These are phyloP conservation scores for Eleutherodactylus coqui DNA, from an alignment of 2,797 vertebrate genomes.

Conservation along the genomic window DNA sequence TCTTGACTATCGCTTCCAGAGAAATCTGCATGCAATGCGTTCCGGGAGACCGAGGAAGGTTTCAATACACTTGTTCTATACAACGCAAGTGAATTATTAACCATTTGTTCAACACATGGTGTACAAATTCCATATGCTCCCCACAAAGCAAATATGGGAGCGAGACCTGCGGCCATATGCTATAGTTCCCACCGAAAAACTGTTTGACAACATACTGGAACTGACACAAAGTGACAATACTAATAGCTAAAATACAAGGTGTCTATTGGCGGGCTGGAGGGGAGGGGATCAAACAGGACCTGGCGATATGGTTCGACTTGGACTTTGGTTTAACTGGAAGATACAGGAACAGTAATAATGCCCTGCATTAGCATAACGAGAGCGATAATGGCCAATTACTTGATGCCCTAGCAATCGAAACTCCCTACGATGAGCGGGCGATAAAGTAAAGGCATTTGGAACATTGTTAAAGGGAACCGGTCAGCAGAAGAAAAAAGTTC, in stretches of 20 bases:
- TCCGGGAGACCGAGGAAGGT: background rate
- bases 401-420: background rate
- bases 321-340: background rate
- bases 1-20: background rate
- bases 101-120: slow-evolving; percentile 75
- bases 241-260: background rate
- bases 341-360: background rate
- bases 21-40: background rate
- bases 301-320: background rate
- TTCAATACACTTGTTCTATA: slow-evolving; percentile 59
- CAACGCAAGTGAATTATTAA: slow-evolving; percentile 79
- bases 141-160: background rate
- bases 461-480: too few species aligned
- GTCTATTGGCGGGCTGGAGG: background rate
- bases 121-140: slow-evolving; percentile 39
- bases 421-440: too few species aligned
- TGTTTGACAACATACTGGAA: background rate
- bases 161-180: background rate
- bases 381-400: too few species aligned
- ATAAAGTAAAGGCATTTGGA: too few species aligned
- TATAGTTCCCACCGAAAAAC: slow-evolving; percentile 22
- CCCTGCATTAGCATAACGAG: too few species aligned
- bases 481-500: too few species aligned
- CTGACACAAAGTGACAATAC: background rate
- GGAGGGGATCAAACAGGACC: background rate